phyloP scores from a whole-genome alignment of 2,113 vertebrate species.

The Hippocampus comes region DNA sequence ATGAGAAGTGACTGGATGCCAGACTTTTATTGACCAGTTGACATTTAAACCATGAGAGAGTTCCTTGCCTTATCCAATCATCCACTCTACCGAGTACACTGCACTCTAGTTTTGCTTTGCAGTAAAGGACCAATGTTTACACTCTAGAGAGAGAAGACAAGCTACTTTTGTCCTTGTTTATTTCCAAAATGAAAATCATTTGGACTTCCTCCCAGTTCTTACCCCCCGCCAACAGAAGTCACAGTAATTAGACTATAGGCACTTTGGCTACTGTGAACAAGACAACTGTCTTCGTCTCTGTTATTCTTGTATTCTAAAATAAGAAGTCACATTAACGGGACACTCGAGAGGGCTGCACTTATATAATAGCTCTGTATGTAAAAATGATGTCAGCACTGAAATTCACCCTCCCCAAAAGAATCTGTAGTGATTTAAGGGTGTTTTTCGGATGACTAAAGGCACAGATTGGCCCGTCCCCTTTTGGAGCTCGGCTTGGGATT shows the following conservation, averaged over 20 bases:
- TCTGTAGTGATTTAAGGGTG: no score
- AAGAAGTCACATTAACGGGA: neutral
- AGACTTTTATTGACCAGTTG: constrained; percentile 69
- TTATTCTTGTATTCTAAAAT: neutral
- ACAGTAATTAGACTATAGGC: constrained; percentile 10
- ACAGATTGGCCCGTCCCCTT: no score
- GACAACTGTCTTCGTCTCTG: neutral
- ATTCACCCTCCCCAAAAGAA: no score
- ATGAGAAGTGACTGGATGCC: constrained; percentile 61
- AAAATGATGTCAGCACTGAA: no score
- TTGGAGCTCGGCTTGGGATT: no score
- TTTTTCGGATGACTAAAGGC: no score
- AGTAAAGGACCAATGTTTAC: neutral
- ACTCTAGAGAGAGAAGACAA: constrained; percentile 11
- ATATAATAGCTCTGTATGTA: no score
- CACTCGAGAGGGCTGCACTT: no score
- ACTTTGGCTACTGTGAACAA: neutral
- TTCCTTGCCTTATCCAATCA: constrained; percentile 53
- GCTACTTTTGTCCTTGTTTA: constrained; percentile 12
- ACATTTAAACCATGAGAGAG: constrained; percentile 68
- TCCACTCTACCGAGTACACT: constrained; percentile 38
- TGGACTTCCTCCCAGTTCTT: constrained; percentile 15
- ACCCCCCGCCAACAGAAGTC: neutral
- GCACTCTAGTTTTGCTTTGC: constrained; percentile 7
- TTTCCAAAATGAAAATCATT: constrained; percentile 15